Evolutionary conservation across 2,888 invertebrate species (phyloP).

Genomic region (Sussaba pulchella): DNA sequence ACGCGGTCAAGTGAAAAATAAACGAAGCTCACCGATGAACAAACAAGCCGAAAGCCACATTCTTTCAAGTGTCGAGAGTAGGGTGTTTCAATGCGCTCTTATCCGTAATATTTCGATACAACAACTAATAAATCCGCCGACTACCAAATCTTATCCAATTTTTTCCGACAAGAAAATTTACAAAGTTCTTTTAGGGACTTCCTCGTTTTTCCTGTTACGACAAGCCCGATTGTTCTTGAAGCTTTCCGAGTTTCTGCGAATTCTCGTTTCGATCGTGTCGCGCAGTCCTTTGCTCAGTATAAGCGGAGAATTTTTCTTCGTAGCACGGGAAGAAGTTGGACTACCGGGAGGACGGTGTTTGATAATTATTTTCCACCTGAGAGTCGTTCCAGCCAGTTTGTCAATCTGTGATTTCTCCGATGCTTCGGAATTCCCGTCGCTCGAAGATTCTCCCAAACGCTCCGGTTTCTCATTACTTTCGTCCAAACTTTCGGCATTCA

Average conservation of each 20-base stretch:
- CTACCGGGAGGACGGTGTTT: conserved; percentile 62
- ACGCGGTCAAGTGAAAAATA: too few relatives aligned
- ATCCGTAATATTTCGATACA: neutral
- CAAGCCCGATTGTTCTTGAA: conserved; percentile 8
- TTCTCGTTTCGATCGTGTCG: conserved; percentile 19
- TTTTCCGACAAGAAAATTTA: neutral
- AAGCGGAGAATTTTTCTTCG: neutral
- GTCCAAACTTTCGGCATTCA: neutral
- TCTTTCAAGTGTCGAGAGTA: neutral
- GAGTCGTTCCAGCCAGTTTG: conserved; percentile 52
- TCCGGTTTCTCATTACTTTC: neutral
- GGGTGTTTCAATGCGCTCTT: neutral
- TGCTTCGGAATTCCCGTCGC: neutral
- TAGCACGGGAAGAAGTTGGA: neutral
- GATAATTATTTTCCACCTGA: conserved; percentile 68
- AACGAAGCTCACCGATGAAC: too few relatives aligned
- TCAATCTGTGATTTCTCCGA: conserved; percentile 17
- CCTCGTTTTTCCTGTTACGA: conserved; percentile 1
- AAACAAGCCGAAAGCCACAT: neutral
- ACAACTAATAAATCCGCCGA: conserved; percentile 14
- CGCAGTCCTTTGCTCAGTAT: conserved; percentile 24
- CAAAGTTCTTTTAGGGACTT: neutral
- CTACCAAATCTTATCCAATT: neutral
- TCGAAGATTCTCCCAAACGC: conserved; percentile 10
- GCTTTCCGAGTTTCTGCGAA: conserved; percentile 5